Evolutionary conservation across 35 echinoderm and acorn worm species (phyloP).

Genomic region (Lytechinus pictus): DNA sequence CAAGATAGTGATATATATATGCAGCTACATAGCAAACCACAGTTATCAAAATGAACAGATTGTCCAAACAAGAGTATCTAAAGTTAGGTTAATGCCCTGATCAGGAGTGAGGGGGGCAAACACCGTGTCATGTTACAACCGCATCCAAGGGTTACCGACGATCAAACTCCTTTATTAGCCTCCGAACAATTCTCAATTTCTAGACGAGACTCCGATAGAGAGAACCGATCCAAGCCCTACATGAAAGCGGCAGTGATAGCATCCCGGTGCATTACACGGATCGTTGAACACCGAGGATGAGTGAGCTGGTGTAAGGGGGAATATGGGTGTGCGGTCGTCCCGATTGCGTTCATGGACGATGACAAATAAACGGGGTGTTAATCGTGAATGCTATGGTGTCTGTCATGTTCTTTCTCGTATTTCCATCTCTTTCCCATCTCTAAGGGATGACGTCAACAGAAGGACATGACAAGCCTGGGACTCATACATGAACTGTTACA

Average conservation of each 20-base stretch:
- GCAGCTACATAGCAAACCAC: not conserved
- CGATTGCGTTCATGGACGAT: not conserved
- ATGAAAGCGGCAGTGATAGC: not conserved
- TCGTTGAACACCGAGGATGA: not conserved
- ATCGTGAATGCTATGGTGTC: conserved; percentile 2
- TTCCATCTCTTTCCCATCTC: conserved; percentile 24
- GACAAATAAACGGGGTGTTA: not conserved
- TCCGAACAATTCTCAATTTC: not conserved
- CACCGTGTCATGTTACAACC: conserved; percentile 29
- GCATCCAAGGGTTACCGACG: conserved; percentile 29
- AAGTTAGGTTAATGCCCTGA: not conserved
- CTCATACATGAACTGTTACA: not conserved
- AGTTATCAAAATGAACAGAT: conserved; percentile 13
- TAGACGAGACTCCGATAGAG: not conserved
- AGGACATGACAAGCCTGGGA: not conserved
- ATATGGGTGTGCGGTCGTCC: not conserved
- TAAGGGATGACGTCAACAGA: conserved; percentile 3
- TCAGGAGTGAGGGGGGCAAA: conserved; percentile 5
- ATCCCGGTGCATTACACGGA: conserved; percentile 1
- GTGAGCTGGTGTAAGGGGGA: not conserved
- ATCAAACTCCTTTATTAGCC: not conserved
- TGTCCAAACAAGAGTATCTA: conserved; percentile 11
- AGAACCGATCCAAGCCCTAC: not conserved
- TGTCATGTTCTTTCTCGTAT: conserved; percentile 11
- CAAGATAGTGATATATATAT: not conserved